Evolutionary conservation across 1,140 invertebrate species (phyloP).

Genomic region (Sycobia sp.): DNA sequence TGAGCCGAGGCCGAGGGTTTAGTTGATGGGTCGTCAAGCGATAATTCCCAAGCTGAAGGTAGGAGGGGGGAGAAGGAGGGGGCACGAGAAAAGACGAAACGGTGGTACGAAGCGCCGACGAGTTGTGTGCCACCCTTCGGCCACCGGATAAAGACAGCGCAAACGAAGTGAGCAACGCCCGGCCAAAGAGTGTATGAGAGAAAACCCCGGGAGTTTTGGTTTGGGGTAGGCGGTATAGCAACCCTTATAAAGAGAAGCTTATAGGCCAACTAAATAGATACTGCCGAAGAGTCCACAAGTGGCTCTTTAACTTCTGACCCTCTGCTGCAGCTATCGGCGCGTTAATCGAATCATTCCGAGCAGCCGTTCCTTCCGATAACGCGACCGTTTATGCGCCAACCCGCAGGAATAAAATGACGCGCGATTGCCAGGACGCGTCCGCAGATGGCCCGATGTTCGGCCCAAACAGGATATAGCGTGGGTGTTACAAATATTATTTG

Average conservation of each 20-base stretch:
- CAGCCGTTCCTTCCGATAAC: conserved; percentile 26
- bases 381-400: conserved; percentile 12
- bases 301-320: conserved; percentile 65
- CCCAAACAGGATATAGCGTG: too few species aligned
- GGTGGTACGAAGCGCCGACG: conserved; percentile 1
- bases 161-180: conserved; percentile 1
- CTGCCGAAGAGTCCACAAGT: conserved; percentile 62
- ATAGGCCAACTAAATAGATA: conserved; percentile 63
- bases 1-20: conserved; percentile 60
- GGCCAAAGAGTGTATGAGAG: background rate
- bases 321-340: conserved; percentile 55
- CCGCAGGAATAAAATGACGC: conserved; percentile 9
- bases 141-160: conserved; percentile 3
- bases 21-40: conserved; percentile 63
- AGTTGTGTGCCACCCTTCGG: too few species aligned
- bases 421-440: background rate
- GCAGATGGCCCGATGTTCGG: background rate
- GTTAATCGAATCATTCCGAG: conserved; percentile 58
- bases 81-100: conserved; percentile 17
- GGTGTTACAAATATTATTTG: too few species aligned
- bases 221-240: conserved; percentile 41
- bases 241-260: conserved; percentile 62
- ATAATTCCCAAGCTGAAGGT: conserved; percentile 60
- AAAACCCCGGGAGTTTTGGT: conserved; percentile 24
- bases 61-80: conserved; percentile 39